Base-by-base conservation (phyloP, 1,140 invertebrate species). In the Drosophila ficusphila region DNA sequence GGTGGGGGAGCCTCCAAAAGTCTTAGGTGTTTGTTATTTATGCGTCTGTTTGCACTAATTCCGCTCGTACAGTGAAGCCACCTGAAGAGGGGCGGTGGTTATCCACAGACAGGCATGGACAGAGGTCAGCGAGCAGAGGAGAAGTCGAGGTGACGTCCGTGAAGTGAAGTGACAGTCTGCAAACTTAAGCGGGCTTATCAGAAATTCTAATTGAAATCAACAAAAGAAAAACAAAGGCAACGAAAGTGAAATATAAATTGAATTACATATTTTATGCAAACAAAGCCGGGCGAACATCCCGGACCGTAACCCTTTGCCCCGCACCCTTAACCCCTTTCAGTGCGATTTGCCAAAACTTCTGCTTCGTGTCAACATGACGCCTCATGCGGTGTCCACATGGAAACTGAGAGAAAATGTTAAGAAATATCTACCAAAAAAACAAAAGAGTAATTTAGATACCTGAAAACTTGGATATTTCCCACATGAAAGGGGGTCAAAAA, bases 1-100 rank as follows among this genome's bases (percentile, higher is more conserved):
- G 64, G 23, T 39, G 52, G 29, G 12, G 33, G 39, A 14, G 56
- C 51, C 54, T 42, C 60, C 58, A 67, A 76, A 72, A 81, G 77
- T 76, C 77, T 81, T 81, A 57, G 76, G 42, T 76, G 78, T 81
- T 79, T 64, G 68, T 82, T 82, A 83, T 82, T 82, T 82, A 82
- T 82, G 79, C 79, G 79, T 83, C 79, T 82, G 79, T 78, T 74
- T 74, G 62, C 74, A 83, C 79, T 82, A 82, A 83, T 83, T 83
- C 79, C 77, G 67, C 29, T 16, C 36, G 49, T 52, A 23, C 19
- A 38, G 49, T 34, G 39, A 14, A 27, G 11, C 21, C 36, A 36
- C 29, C 52, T 27, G 6, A 16, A 7, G n/a, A 18, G 4, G 25
- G 9, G 23, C 12, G 16, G n/a, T 33, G 1, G 1, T 29, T 8